phyloP scores from a whole-genome alignment of 2,113 vertebrate genomes.

The Hippocampus barbouri region DNA sequence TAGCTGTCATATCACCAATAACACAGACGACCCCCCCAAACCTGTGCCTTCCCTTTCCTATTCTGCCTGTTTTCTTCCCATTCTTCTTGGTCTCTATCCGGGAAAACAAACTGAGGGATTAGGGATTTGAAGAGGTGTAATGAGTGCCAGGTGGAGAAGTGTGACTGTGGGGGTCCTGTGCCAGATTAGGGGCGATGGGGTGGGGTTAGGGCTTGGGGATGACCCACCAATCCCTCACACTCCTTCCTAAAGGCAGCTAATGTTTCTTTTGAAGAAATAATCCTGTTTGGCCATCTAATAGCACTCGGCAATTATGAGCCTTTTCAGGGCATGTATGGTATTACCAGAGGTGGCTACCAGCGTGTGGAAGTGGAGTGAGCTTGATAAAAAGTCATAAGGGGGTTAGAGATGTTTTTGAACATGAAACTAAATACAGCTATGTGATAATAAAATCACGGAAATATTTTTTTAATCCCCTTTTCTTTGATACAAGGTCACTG shows the following conservation, averaged over 20 bases:
- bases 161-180: slow-evolving; percentile 67
- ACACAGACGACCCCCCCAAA: slow-evolving; percentile 34
- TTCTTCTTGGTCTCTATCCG: slow-evolving; percentile 63
- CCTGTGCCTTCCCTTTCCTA: slow-evolving; percentile 46
- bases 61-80: slow-evolving; percentile 35
- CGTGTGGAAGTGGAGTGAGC: background rate
- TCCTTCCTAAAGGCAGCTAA: slow-evolving; percentile 66
- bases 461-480: background rate
- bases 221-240: slow-evolving; percentile 58
- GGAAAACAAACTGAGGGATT: slow-evolving; percentile 74
- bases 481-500: background rate
- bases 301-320: slow-evolving; percentile 56
- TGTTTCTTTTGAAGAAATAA: slow-evolving; percentile 74
- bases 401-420: background rate
- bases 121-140: slow-evolving; percentile 68
- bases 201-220: background rate
- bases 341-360: slow-evolving; percentile 54
- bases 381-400: background rate
- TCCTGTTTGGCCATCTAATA: slow-evolving; percentile 64
- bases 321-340: slow-evolving; percentile 60
- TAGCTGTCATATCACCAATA: slow-evolving; percentile 40
- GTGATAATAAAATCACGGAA: background rate
- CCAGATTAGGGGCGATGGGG: slow-evolving; percentile 55
- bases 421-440: background rate
- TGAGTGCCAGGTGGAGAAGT: slow-evolving; percentile 71